Evolutionary conservation across 1,140 invertebrate species (phyloP).

Genomic region (Drosophila trapezifrons): DNA sequence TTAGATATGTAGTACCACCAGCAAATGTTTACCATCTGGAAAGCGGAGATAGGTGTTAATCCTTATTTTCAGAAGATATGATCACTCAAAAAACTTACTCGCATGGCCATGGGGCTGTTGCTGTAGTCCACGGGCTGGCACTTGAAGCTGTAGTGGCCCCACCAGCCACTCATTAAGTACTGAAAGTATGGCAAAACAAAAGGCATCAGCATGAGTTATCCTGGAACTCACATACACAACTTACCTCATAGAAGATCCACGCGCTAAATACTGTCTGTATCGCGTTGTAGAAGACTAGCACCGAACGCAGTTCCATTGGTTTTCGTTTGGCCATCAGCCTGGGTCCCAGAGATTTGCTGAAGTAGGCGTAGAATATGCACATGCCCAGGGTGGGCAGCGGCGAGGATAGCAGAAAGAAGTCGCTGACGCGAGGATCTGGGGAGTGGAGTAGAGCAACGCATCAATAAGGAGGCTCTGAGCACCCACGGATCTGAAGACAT

Average conservation of each 20-base stretch:
- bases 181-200: slow-evolving; percentile 84
- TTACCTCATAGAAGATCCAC: slow-evolving; percentile 96
- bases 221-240: neutral
- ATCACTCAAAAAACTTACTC: slow-evolving; percentile 89
- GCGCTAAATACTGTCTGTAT: slow-evolving; percentile 94
- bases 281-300: slow-evolving; percentile 95
- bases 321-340: slow-evolving; percentile 95
- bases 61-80: neutral
- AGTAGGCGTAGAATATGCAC: slow-evolving; percentile 93
- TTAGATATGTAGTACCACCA: slow-evolving; percentile 99
- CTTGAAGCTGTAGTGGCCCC: slow-evolving; percentile 94
- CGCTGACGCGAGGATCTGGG: slow-evolving; percentile 94
- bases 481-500: slow-evolving; percentile 76
- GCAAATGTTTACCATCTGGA: slow-evolving; percentile 94
- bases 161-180: slow-evolving; percentile 94
- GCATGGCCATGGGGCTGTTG: slow-evolving; percentile 91
- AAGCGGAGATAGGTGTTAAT: slow-evolving; percentile 1
- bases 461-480: neutral
- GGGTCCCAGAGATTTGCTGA: slow-evolving; percentile 93
- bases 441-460: slow-evolving; percentile 61
- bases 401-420: slow-evolving; percentile 96
- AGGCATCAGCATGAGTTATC: no score
- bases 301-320: slow-evolving; percentile 92
- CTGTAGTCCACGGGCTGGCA: slow-evolving; percentile 98
- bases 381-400: slow-evolving; percentile 94